A percentile compares a stretch with the other conserved stretches of the same genome.
Evolutionary conservation across 2,113 vertebrate genomes (phyloP).

Genomic region (Gymnobelideus leadbeateri): DNA sequence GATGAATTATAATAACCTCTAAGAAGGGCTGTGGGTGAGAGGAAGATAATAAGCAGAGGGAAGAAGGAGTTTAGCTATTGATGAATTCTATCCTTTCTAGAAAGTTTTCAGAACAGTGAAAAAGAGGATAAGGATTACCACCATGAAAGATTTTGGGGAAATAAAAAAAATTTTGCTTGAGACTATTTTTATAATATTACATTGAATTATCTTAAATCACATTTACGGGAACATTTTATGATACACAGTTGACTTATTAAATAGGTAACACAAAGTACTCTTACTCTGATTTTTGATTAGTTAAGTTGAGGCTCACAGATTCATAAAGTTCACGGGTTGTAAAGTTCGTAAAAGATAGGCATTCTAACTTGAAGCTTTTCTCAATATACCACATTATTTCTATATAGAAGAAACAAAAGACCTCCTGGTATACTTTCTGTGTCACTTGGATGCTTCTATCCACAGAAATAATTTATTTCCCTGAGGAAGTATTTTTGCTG

Average conservation of each 20-base stretch:
- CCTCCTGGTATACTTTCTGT: neutral
- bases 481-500: neutral
- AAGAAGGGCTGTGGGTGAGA: neutral
- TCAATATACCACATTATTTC: neutral
- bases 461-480: neutral
- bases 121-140: neutral
- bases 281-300: too few relatives aligned
- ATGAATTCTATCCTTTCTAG: neutral
- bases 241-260: too few relatives aligned
- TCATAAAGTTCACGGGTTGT: neutral
- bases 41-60: neutral
- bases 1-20: neutral
- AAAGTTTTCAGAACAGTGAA: neutral
- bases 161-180: neutral
- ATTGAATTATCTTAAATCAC: too few relatives aligned
- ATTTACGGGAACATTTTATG: too few relatives aligned
- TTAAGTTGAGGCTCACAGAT: neutral
- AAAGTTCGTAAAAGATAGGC: neutral
- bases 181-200: neutral
- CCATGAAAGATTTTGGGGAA: neutral
- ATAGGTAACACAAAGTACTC: too few relatives aligned
- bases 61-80: neutral
- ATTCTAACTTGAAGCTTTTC: neutral
- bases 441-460: neutral
- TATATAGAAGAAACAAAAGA: neutral